phyloP scores from a whole-genome alignment of 2,888 invertebrate species.

The Apomyelois bistriatella region DNA sequence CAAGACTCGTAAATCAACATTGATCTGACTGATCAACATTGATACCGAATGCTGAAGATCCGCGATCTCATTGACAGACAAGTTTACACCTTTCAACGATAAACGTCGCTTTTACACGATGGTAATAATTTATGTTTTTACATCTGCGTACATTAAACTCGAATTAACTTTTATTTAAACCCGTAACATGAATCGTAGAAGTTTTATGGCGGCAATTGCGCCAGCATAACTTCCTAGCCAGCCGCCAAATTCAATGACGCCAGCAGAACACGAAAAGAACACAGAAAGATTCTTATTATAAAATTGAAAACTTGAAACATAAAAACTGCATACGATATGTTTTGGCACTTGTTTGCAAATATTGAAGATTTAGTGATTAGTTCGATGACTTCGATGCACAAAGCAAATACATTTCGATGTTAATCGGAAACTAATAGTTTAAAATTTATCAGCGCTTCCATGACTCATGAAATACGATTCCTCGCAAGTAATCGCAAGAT shows the following conservation, averaged over 20 bases:
- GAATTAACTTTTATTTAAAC: slow-evolving; percentile 46
- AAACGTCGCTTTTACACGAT: slow-evolving; percentile 36
- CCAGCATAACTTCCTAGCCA: slow-evolving; percentile 32
- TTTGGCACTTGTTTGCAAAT: too few species aligned
- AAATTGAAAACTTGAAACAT: too few species aligned
- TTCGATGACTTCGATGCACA: too few species aligned
- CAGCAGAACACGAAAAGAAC: slow-evolving; percentile 10
- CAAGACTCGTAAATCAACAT: slow-evolving; percentile 3
- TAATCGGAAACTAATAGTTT: too few species aligned
- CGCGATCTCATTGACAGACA: slow-evolving; percentile 29
- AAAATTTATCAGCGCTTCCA: neutral
- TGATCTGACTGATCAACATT: neutral
- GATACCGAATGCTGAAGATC: slow-evolving; percentile 19
- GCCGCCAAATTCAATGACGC: slow-evolving; percentile 23
- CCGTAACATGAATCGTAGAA: slow-evolving; percentile 34
- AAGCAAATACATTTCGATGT: slow-evolving; percentile 11
- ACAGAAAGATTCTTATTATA: too few species aligned
- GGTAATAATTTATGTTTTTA: slow-evolving; percentile 49
- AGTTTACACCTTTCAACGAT: slow-evolving; percentile 40
- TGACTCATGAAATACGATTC: slow-evolving; percentile 24
- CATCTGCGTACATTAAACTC: slow-evolving; percentile 51
- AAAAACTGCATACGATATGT: too few species aligned
- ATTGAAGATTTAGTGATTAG: too few species aligned
- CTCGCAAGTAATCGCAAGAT: slow-evolving; percentile 48
- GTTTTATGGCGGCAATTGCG: slow-evolving; percentile 43